A percentile compares a stretch with the other conserved stretches of the same genome.
phyloP scores from a whole-genome alignment of 2,888 invertebrate genomes.

The Clistopyga incitator region DNA sequence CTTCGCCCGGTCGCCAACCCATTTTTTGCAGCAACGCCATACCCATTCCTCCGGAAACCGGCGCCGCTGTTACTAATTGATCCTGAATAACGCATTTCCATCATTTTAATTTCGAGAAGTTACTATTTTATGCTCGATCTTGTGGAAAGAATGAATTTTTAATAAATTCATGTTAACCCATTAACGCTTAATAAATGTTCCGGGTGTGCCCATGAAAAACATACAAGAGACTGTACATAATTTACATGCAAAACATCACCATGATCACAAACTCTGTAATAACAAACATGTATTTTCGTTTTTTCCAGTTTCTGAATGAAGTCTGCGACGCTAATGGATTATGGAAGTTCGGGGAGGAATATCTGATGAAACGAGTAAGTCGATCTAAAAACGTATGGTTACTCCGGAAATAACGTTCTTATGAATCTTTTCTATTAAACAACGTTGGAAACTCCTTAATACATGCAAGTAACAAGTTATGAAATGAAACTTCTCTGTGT shows the following conservation, averaged over 20 bases:
- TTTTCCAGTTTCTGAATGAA: neutral
- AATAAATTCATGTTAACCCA: neutral
- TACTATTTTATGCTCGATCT: neutral
- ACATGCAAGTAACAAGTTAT: no score
- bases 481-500: no score
- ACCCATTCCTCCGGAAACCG: conserved; percentile 97
- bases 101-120: conserved; percentile 55
- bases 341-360: neutral
- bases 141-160: neutral
- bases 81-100: conserved; percentile 88
- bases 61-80: conserved; percentile 95
- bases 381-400: neutral
- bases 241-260: neutral
- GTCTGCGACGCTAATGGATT: neutral
- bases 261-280: neutral
- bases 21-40: conserved; percentile 98
- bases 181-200: neutral
- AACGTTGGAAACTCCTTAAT: no score
- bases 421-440: no score
- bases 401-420: no score
- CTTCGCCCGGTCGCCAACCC: conserved; percentile 99
- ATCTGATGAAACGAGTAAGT: conserved; percentile 8
- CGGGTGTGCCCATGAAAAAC: no score
- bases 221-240: no score
- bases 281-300: neutral